Conservation (phyloP, 2,888 invertebrate genomes). For the Drosophila heteroneura region DNA sequence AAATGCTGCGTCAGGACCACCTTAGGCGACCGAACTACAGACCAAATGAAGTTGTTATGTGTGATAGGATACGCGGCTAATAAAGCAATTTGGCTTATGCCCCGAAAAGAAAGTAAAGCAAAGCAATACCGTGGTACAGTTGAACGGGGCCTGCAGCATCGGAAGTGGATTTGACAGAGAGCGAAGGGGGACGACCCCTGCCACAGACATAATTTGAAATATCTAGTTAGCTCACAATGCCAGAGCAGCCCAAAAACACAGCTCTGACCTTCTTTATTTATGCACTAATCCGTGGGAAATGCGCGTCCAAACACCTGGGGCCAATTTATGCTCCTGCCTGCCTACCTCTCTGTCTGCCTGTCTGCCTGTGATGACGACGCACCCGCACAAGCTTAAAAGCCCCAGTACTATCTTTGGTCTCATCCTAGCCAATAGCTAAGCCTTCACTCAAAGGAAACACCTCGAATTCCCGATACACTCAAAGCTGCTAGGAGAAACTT, state of each 20-base stretch:
- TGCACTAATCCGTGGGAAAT: slow-evolving; percentile 78
- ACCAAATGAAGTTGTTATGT: slow-evolving; percentile 66
- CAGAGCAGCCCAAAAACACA: slow-evolving; percentile 37
- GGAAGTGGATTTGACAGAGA: slow-evolving; percentile 24
- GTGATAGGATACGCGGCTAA: slow-evolving; percentile 40
- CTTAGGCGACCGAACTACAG: slow-evolving; percentile 39
- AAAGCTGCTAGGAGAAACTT: neutral
- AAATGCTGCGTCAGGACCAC: slow-evolving; percentile 73
- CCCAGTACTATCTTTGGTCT: slow-evolving; percentile 10
- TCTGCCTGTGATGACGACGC: slow-evolving; percentile 36
- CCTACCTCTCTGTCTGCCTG: neutral
- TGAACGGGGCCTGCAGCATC: slow-evolving; percentile 13
- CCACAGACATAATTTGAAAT: slow-evolving; percentile 55
- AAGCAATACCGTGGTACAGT: slow-evolving; percentile 16
- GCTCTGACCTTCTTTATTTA: slow-evolving; percentile 78
- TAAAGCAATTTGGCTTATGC: slow-evolving; percentile 64
- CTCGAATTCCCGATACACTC: slow-evolving; percentile 23
- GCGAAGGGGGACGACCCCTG: slow-evolving; percentile 34
- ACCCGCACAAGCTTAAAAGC: slow-evolving; percentile 59
- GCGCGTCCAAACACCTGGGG: slow-evolving; percentile 74
- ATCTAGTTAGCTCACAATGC: slow-evolving; percentile 65
- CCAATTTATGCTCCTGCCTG: slow-evolving; percentile 67
- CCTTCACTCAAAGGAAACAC: neutral
- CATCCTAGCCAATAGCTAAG: slow-evolving; percentile 26
- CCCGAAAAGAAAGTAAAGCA: slow-evolving; percentile 24